Percentiles rank a stretch among this genome's conserved stretches.
Conservation (phyloP, 2,113 vertebrate species). For the Semnornis frantzii region DNA sequence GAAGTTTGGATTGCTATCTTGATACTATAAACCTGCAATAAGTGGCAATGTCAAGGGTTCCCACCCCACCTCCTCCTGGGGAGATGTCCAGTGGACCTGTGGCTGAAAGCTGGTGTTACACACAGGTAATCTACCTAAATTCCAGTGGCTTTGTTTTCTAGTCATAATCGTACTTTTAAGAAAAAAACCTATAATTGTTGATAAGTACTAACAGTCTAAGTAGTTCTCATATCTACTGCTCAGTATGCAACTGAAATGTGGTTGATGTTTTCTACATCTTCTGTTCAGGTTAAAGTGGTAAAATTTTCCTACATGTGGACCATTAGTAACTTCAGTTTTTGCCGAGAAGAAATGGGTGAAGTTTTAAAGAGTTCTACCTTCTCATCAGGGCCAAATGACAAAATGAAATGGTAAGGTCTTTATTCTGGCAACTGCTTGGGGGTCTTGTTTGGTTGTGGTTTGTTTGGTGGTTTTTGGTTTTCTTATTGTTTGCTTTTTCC, state of each 20-base stretch:
- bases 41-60: slow-evolving; percentile 92
- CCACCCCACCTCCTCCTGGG: slow-evolving; percentile 91
- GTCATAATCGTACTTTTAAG: neutral
- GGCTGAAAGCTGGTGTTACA: slow-evolving; percentile 99
- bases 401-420: slow-evolving; percentile 87
- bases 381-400: slow-evolving; percentile 87
- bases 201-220: neutral
- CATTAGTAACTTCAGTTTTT: slow-evolving; percentile 91
- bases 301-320: slow-evolving; percentile 92
- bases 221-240: neutral
- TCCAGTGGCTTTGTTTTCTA: neutral
- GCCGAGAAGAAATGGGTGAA: slow-evolving; percentile 89
- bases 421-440: neutral
- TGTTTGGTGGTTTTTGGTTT: neutral
- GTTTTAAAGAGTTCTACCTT: slow-evolving; percentile 89
- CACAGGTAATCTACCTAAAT: slow-evolving; percentile 83
- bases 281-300: slow-evolving; percentile 85
- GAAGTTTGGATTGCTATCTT: slow-evolving; percentile 63
- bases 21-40: slow-evolving; percentile 65
- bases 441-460: too few species aligned
- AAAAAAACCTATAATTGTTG: neutral
- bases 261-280: slow-evolving; percentile 54
- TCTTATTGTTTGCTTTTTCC: neutral
- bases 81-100: slow-evolving; percentile 97
- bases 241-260: neutral